phyloP scores from a whole-genome alignment of 1,140 invertebrate genomes.

The Zaprionus capensis region DNA sequence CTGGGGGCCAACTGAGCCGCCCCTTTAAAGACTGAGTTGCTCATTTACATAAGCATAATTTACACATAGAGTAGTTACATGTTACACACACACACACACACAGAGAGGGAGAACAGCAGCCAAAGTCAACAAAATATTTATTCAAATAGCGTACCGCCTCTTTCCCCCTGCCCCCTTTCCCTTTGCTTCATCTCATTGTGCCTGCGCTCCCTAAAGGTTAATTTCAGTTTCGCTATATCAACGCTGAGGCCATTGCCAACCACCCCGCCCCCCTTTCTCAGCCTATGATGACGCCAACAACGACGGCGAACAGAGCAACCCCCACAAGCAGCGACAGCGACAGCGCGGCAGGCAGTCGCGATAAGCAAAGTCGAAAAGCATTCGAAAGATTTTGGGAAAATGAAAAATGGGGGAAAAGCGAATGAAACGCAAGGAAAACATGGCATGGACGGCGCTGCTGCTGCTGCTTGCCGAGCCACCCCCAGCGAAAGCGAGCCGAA shows the following conservation, averaged over 20 bases:
- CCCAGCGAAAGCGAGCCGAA: conserved; percentile 44
- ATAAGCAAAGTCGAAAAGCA: conserved; percentile 78
- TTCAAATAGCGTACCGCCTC: conserved; percentile 74
- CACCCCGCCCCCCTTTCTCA: conserved; percentile 6
- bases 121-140: conserved; percentile 82
- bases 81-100: conserved; percentile 45
- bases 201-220: conserved; percentile 69
- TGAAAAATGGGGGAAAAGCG: conserved; percentile 28
- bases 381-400: conserved; percentile 70
- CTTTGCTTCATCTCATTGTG: conserved; percentile 7
- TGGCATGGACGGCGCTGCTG: conserved; percentile 13
- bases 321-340: conserved; percentile 40
- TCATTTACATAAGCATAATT: conserved; percentile 83
- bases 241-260: conserved; percentile 35
- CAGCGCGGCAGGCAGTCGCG: conserved; percentile 36
- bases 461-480: conserved; percentile 39
- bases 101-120: conserved; percentile 48
- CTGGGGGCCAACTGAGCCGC: conserved; percentile 22
- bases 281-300: conserved; percentile 52
- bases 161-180: background rate
- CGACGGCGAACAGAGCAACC: conserved; percentile 51
- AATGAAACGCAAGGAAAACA: conserved; percentile 27
- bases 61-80: conserved; percentile 81
- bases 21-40: conserved; percentile 48
- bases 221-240: conserved; percentile 74